Conservation (phyloP, 2,888 invertebrate genomes). For the Ommatoiulus sabulosus region DNA sequence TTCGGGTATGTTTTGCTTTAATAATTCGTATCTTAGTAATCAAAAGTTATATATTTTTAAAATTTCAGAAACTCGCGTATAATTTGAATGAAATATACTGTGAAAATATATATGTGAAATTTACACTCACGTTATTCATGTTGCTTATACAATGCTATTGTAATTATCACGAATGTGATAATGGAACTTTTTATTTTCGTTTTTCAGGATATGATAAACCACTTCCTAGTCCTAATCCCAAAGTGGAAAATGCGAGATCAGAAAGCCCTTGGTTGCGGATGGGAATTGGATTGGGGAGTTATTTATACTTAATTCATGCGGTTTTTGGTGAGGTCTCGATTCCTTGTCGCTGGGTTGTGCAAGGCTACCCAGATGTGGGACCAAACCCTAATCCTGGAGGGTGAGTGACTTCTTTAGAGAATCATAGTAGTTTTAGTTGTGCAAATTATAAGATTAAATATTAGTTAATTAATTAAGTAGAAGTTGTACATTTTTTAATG, state of each 20-base stretch:
- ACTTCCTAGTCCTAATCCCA: neutral
- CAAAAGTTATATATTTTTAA: too few species aligned
- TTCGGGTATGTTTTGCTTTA: slow-evolving; percentile 62
- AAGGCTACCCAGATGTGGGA: slow-evolving; percentile 66
- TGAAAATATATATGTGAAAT: too few species aligned
- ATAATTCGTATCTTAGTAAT: too few species aligned
- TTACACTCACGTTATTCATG: too few species aligned
- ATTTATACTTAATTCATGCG: slow-evolving; percentile 66
- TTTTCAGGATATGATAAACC: neutral
- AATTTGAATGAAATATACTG: too few species aligned
- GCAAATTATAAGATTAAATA: too few species aligned
- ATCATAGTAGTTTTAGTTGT: too few species aligned
- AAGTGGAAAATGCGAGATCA: neutral
- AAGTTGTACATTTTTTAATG: too few species aligned
- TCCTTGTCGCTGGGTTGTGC: slow-evolving; percentile 66
- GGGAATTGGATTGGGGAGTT: slow-evolving; percentile 66
- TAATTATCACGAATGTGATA: neutral
- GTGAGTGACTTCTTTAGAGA: slow-evolving; percentile 63
- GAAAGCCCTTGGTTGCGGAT: slow-evolving; percentile 63
- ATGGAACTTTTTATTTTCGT: neutral
- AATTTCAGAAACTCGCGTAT: too few species aligned
- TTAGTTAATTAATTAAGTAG: too few species aligned
- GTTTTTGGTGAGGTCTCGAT: slow-evolving; percentile 67
- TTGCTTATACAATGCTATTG: neutral
- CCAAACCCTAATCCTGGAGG: slow-evolving; percentile 67